These are phyloP conservation scores for Boloria selene DNA, from an alignment of 2,888 invertebrate genomes.

Conservation along the genomic window DNA sequence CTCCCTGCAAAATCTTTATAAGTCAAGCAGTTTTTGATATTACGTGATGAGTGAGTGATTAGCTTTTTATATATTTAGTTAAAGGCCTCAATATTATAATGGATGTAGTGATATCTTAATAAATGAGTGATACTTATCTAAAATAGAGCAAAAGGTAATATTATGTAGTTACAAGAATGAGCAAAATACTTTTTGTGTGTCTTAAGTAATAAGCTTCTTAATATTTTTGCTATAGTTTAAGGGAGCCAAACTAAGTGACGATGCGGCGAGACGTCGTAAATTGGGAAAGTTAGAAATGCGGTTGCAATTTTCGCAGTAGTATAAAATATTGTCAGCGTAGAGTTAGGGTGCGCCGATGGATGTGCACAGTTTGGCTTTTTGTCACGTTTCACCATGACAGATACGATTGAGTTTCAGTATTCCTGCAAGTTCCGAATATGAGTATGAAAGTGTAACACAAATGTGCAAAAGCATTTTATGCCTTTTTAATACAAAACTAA, in stretches of 20 bases:
- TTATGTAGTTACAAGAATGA: neutral
- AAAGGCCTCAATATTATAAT: no score
- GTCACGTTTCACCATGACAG: slow-evolving; percentile 55
- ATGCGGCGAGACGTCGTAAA: slow-evolving; percentile 60
- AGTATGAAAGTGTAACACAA: slow-evolving; percentile 1
- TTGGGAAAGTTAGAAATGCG: slow-evolving; percentile 72
- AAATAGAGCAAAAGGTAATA: no score
- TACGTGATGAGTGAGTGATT: no score
- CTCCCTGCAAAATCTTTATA: no score
- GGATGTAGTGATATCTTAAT: no score
- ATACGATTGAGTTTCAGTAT: slow-evolving; percentile 46
- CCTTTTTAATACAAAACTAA: neutral
- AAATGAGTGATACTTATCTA: no score
- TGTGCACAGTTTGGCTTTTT: slow-evolving; percentile 61
- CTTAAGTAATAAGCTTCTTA: neutral
- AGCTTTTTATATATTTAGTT: no score
- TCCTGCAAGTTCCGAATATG: slow-evolving; percentile 30
- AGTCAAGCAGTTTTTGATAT: no score
- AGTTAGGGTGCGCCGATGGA: slow-evolving; percentile 55
- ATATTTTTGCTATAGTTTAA: slow-evolving; percentile 42
- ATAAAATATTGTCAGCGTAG: slow-evolving; percentile 72
- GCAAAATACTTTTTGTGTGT: neutral
- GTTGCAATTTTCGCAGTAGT: slow-evolving; percentile 73
- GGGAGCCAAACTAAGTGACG: slow-evolving; percentile 47
- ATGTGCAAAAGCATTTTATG: neutral